Evolutionary conservation across 2,113 vertebrate genomes (phyloP), one percentile per base, ranked within the genome.

Genomic region (Vidua chalybeata): DNA sequence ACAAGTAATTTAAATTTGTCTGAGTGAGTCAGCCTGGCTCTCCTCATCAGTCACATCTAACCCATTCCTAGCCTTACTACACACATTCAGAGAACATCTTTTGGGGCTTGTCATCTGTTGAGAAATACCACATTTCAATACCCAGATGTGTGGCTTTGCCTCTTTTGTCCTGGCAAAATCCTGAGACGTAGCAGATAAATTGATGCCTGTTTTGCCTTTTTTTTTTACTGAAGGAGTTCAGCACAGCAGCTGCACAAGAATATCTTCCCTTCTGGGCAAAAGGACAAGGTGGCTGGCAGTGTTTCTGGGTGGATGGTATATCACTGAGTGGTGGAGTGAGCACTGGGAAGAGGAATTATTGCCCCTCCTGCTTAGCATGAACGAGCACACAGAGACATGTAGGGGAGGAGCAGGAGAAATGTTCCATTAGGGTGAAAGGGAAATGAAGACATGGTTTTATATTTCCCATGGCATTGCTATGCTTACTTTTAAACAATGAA

Each of bases 321-420:
- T 30, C 33, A 35, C 43, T 26, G 54, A 68, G 55, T 2, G 10
- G 49, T 6, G 37, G 31, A 30, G 13, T 0, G 8, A 86, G 41
- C 15, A 28, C 15, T 39, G 39, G 24, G 15, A 81, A 54, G 45
- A 68, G 45, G 19, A 83, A 62, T 74, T 85, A 82, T 13, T 80
- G 41, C 73, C 1, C 9, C 41, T 61, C 11, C 19, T 28, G 46
- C 22, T 31, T 28, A 15, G 35, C 6, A 0, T 15, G 30, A 63
- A n/a, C 0, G 0, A 56, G 35, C 18, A 84, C 35, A 51, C 3
- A 28, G 41, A 72, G 26, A 1, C 0, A 19, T 20, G 24, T 6
- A 24, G 35, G 49, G 27, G 5, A 68, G 1, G 3, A 89, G 41
- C 1, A 1, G 56, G 17, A 91, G 3, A 92, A 83, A 41, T 18